These are phyloP conservation scores for Takifugu flavidus DNA, from an alignment of 2,113 vertebrate genomes.

Conservation along the genomic window DNA sequence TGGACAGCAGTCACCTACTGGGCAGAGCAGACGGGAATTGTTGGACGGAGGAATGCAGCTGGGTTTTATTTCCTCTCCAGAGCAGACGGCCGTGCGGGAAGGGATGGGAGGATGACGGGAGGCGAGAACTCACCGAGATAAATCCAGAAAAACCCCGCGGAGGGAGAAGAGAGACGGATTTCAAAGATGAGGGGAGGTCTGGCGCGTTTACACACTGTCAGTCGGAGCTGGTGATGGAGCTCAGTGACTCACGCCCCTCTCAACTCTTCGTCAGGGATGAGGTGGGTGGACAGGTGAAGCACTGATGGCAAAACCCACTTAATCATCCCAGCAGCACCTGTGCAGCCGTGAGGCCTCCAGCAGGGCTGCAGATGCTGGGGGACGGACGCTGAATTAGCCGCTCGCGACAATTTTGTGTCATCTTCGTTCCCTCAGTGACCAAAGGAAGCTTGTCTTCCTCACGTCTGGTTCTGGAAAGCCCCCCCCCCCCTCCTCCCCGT, in stretches of 20 bases:
- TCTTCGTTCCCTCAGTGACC: slow-evolving; percentile 46
- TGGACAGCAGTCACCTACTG: slow-evolving; percentile 63
- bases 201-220: slow-evolving; percentile 54
- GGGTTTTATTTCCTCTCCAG: slow-evolving; percentile 9
- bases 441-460: slow-evolving; percentile 52
- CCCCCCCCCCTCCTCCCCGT: slow-evolving; percentile 3
- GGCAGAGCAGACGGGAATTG: slow-evolving; percentile 45
- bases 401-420: slow-evolving; percentile 37
- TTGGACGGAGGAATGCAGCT: slow-evolving; percentile 47
- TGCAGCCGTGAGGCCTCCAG: slow-evolving; percentile 23
- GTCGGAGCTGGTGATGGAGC: slow-evolving; percentile 42
- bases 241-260: slow-evolving; percentile 50
- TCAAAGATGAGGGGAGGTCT: slow-evolving; percentile 36
- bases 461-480: slow-evolving; percentile 30
- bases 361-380: slow-evolving; percentile 33
- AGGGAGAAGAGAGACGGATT: slow-evolving; percentile 35
- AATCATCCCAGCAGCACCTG: slow-evolving; percentile 39
- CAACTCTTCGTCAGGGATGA: not conserved
- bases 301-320: slow-evolving; percentile 52
- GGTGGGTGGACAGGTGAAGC: slow-evolving; percentile 12
- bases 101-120: slow-evolving; percentile 21
- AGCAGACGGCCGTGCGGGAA: slow-evolving; percentile 16
- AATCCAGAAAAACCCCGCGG: not conserved
- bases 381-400: slow-evolving; percentile 54
- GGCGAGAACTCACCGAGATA: slow-evolving; percentile 26